A percentile compares a stretch with the other conserved stretches of the same genome.
These are phyloP conservation scores for Pseudopodoces humilis DNA, from an alignment of 2,113 vertebrate species.

Conservation along the genomic window DNA sequence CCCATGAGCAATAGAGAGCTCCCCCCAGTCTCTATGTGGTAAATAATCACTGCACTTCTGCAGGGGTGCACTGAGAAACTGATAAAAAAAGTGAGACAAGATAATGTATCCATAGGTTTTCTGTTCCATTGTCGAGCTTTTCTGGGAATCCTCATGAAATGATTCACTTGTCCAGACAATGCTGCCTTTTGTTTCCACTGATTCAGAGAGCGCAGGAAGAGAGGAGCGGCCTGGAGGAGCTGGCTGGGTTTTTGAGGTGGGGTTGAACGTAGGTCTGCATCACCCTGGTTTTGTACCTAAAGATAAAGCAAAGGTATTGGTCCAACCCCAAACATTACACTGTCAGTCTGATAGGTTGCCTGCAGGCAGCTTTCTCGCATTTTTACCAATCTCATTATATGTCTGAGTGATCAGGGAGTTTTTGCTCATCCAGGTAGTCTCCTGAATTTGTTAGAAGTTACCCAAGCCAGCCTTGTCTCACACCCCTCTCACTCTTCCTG, in stretches of 20 bases:
- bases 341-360: neutral
- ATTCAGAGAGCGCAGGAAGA: neutral
- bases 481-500: neutral
- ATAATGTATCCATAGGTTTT: neutral
- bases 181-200: neutral
- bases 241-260: neutral
- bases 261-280: neutral
- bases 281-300: neutral
- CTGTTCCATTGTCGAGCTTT: neutral
- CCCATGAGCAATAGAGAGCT: rapidly evolving
- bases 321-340: neutral
- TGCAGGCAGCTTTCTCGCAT: neutral
- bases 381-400: neutral
- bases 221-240: neutral
- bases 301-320: neutral
- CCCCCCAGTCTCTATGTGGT: rapidly evolving
- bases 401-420: neutral
- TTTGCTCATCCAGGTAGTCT: neutral
- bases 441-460: neutral
- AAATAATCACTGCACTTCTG: neutral
- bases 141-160: neutral
- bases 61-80: neutral
- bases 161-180: neutral
- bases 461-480: neutral
- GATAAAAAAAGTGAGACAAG: neutral